A percentile compares a stretch with the other conserved stretches of the same genome.
Conservation (phyloP, 2,888 invertebrate species). For the Thalpophila matura region DNA sequence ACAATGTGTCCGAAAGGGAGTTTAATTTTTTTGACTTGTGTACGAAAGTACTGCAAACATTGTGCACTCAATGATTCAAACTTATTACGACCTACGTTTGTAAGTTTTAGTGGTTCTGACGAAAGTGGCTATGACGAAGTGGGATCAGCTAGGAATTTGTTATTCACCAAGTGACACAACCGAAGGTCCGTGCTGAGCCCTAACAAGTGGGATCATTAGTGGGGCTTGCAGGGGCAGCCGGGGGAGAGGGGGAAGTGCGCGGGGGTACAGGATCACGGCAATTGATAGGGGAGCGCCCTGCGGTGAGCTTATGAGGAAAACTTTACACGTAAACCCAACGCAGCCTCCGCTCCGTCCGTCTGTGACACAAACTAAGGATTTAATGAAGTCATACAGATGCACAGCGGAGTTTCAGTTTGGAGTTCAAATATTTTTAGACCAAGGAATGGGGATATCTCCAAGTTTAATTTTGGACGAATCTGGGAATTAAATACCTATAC, state of each 20-base stretch:
- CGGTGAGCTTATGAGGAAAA: constrained; percentile 88
- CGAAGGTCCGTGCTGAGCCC: constrained; percentile 88
- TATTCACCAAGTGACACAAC: constrained; percentile 88
- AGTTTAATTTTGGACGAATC: constrained; percentile 1
- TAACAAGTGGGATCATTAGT: constrained; percentile 90
- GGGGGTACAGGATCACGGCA: constrained; percentile 72
- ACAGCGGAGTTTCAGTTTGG: constrained; percentile 46
- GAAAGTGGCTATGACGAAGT: constrained; percentile 74
- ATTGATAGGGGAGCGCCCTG: constrained; percentile 89
- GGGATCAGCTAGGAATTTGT: constrained; percentile 86
- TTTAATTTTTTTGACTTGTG: neutral
- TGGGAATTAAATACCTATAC: neutral
- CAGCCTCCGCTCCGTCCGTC: constrained; percentile 72
- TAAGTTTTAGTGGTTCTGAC: constrained; percentile 70
- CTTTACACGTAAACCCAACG: constrained; percentile 84
- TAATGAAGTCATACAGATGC: constrained; percentile 78
- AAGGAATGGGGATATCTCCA: neutral
- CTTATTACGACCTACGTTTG: constrained; percentile 70
- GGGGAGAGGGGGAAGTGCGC: constrained; percentile 34
- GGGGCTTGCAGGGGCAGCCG: constrained; percentile 70
- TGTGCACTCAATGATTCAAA: constrained; percentile 60
- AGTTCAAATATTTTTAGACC: constrained; percentile 30
- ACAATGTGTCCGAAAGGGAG: neutral
- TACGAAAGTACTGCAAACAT: constrained; percentile 38
- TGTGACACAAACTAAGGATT: constrained; percentile 64